A percentile compares a stretch with the other conserved stretches of the same genome.
These are phyloP conservation scores for Dendroctonus valens DNA, from an alignment of 1,140 invertebrate genomes.

Conservation along the genomic window DNA sequence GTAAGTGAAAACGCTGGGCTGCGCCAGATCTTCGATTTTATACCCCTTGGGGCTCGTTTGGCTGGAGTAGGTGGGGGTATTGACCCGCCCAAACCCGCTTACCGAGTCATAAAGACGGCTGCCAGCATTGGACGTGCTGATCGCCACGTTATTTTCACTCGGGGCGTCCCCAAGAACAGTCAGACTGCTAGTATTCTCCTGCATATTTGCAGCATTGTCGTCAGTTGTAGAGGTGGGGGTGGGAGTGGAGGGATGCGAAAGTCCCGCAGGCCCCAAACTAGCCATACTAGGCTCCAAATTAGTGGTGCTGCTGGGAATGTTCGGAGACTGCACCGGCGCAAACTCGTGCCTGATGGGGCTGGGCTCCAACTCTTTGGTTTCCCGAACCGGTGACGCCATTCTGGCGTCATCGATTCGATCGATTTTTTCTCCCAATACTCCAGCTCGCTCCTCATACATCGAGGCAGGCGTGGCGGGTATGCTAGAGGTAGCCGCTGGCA, in stretches of 20 bases:
- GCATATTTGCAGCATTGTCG: conserved; percentile 45
- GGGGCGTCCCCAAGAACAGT: too few relatives aligned
- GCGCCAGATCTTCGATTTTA: conserved; percentile 49
- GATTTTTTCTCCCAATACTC: conserved; percentile 9
- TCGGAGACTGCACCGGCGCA: conserved; percentile 44
- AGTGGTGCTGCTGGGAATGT: conserved; percentile 48
- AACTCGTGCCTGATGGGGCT: conserved; percentile 39
- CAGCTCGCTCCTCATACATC: conserved; percentile 36
- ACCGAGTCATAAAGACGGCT: too few relatives aligned
- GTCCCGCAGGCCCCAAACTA: conserved; percentile 42
- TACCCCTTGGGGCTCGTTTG: conserved; percentile 50
- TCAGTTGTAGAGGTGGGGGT: conserved; percentile 51
- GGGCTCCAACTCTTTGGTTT: conserved; percentile 40
- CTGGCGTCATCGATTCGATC: conserved; percentile 10
- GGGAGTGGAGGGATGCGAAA: conserved; percentile 50
- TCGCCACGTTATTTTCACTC: too few relatives aligned
- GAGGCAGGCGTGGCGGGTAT: conserved; percentile 25
- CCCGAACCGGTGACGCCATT: background rate
- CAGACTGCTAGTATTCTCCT: conserved; percentile 32
- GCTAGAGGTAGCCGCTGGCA: conserved; percentile 29
- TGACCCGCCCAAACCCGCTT: conserved; percentile 42
- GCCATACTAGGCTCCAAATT: conserved; percentile 43
- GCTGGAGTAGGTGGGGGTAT: conserved; percentile 42
- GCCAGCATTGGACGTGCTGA: too few relatives aligned
- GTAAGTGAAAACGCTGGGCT: conserved; percentile 43